Conservation (phyloP, 2,113 vertebrate genomes). For the Thunnus thynnus region DNA sequence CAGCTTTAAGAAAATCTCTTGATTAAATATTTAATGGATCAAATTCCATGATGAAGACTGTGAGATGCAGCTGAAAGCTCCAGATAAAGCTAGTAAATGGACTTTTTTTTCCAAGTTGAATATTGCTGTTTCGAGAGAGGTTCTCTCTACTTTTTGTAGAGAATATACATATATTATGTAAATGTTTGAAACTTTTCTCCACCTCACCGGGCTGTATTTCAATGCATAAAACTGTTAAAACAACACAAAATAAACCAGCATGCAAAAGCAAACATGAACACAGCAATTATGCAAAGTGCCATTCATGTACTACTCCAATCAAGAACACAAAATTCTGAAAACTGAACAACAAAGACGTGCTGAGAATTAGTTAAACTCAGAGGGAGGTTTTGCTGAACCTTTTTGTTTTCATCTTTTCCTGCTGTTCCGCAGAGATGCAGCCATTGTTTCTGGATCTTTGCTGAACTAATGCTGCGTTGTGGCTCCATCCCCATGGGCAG, state of each 20-base stretch:
- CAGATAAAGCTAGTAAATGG: neutral
- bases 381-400: neutral
- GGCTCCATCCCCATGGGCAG: neutral
- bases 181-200: neutral
- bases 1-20: too few relatives aligned
- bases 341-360: neutral
- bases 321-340: neutral
- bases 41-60: neutral
- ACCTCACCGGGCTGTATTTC: neutral
- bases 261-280: neutral
- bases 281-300: neutral
- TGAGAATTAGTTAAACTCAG: neutral
- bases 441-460: neutral
- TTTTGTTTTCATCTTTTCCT: neutral
- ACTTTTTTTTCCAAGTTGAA: neutral
- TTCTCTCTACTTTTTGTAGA: slow-evolving; percentile 7
- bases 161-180: neutral
- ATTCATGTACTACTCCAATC: neutral
- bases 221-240: neutral
- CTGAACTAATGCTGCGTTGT: neutral
- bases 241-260: neutral
- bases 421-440: neutral
- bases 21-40: neutral
- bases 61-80: neutral
- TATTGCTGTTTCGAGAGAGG: neutral